These are phyloP conservation scores for Campaea margaritaria DNA, from an alignment of 2,888 invertebrate species.

Conservation along the genomic window DNA sequence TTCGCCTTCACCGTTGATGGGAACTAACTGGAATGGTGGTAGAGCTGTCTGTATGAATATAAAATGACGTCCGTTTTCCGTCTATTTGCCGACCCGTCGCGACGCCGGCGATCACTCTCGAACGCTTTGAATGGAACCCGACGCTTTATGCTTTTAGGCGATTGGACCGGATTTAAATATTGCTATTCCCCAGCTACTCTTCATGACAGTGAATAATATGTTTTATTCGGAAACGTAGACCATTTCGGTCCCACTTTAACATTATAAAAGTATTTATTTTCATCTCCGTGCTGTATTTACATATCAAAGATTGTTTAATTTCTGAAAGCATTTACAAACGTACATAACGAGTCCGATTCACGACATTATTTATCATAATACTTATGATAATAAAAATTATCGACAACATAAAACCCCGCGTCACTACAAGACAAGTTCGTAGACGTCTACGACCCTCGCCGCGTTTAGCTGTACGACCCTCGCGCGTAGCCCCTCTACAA, in stretches of 20 bases:
- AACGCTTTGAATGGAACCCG: neutral
- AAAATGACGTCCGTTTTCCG: slow-evolving; percentile 10
- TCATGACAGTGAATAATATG: neutral
- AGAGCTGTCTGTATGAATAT: slow-evolving; percentile 2
- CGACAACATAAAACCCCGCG: slow-evolving; percentile 11
- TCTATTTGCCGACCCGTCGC: slow-evolving; percentile 3
- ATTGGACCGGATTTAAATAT: neutral
- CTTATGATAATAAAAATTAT: neutral
- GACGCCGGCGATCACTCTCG: neutral
- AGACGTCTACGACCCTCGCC: slow-evolving; percentile 49
- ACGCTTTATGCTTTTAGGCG: neutral
- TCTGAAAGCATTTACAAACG: too few relatives aligned
- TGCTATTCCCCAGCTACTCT: neutral
- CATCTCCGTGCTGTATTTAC: too few relatives aligned
- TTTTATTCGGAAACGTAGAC: neutral
- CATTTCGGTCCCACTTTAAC: too few relatives aligned
- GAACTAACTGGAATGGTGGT: neutral
- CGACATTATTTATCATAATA: neutral
- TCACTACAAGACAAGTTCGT: slow-evolving; percentile 38
- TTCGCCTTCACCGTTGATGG: too few relatives aligned
- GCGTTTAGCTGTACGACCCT: slow-evolving; percentile 47
- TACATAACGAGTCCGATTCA: too few relatives aligned
- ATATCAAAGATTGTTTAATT: too few relatives aligned
- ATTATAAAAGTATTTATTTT: too few relatives aligned
- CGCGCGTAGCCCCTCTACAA: slow-evolving; percentile 44